phyloP scores from a whole-genome alignment of 2,888 invertebrate genomes.

The Eutolmus rufibarbis region DNA sequence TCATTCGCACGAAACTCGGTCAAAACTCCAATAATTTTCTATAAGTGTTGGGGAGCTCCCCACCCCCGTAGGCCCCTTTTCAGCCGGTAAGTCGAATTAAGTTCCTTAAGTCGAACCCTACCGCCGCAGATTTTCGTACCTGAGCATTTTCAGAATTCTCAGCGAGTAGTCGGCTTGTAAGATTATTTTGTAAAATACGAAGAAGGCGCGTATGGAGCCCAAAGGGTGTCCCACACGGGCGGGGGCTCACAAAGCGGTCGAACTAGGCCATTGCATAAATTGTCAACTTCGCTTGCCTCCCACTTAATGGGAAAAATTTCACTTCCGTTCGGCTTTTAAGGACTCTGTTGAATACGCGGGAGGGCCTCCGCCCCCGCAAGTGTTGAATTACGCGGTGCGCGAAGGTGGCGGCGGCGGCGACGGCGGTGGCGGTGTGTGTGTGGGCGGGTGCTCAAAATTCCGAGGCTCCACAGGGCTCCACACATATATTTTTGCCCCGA shows the following conservation, averaged over 20 bases:
- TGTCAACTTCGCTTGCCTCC: background rate
- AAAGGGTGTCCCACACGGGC: background rate
- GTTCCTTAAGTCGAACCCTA: background rate
- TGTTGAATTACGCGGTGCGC: background rate
- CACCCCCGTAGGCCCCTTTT: background rate
- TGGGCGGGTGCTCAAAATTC: background rate
- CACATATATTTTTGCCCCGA: background rate
- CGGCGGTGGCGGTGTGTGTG: background rate
- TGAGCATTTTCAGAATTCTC: background rate
- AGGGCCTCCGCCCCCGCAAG: background rate
- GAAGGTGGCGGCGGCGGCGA: background rate
- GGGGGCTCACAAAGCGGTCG: background rate
- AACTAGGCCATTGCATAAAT: slow-evolving; percentile 18
- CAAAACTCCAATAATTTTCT: background rate
- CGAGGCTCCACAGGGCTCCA: background rate
- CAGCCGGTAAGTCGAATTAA: background rate
- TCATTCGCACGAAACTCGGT: background rate
- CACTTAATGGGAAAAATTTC: slow-evolving; percentile 8
- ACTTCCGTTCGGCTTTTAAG: slow-evolving; percentile 14
- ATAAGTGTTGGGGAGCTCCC: background rate
- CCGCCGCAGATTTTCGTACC: background rate
- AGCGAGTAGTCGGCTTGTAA: background rate
- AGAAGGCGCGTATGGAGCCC: background rate
- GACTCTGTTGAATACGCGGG: background rate
- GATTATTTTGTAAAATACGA: background rate